Conservation (phyloP, 1,140 invertebrate genomes). For the Drosophila pruinosa region DNA sequence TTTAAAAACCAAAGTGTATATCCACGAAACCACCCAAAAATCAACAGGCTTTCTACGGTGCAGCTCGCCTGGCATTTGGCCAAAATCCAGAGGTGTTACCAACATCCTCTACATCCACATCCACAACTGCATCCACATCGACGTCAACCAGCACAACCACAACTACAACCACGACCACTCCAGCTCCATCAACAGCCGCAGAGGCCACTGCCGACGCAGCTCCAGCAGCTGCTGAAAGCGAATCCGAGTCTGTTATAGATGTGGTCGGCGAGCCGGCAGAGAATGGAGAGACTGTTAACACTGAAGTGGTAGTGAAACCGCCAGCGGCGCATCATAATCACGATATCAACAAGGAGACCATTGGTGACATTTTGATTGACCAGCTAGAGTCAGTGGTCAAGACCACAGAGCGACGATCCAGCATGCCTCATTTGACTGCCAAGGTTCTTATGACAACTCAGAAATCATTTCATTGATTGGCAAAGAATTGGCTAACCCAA, state of each 20-base stretch:
- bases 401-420: conserved; percentile 62
- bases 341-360: conserved; percentile 69
- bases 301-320: neutral
- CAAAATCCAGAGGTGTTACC: conserved; percentile 80
- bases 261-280: conserved; percentile 30
- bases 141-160: conserved; percentile 46
- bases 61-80: conserved; percentile 78
- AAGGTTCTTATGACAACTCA: conserved; percentile 64
- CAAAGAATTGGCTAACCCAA: conserved; percentile 41
- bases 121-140: conserved; percentile 48
- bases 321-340: conserved; percentile 29
- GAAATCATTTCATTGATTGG: conserved; percentile 24
- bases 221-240: neutral
- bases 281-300: neutral
- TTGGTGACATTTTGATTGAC: conserved; percentile 61
- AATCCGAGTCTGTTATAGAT: conserved; percentile 5
- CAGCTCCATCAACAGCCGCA: neutral
- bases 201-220: neutral
- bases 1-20: conserved; percentile 74
- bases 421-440: conserved; percentile 52
- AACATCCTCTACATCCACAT: conserved; percentile 64
- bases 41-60: conserved; percentile 78
- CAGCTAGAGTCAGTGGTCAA: conserved; percentile 63
- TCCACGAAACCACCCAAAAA: conserved; percentile 79
- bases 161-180: conserved; percentile 15